Conservation (phyloP, 2,113 vertebrate genomes). For the Tretioscincus oriximinensis region DNA sequence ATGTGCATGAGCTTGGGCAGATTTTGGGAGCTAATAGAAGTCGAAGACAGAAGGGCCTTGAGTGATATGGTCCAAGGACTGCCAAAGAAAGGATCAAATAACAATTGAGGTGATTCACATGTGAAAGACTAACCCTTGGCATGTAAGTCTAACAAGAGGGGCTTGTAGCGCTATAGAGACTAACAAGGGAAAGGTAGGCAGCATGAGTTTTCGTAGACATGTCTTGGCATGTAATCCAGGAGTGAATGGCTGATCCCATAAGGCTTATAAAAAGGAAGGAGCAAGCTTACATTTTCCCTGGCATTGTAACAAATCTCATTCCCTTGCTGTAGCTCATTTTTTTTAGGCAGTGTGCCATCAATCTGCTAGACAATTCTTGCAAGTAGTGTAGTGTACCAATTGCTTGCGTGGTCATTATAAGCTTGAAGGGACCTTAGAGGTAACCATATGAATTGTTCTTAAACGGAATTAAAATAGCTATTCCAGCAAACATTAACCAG, state of each 20-base stretch:
- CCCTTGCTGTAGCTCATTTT: conserved; percentile 37
- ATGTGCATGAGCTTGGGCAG: too few species aligned
- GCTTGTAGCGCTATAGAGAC: too few species aligned
- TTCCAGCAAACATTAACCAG: neutral
- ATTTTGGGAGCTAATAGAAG: too few species aligned
- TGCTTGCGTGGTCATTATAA: rapidly evolving
- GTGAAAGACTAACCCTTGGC: conserved; percentile 57
- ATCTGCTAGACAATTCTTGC: conserved; percentile 32
- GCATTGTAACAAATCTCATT: conserved; percentile 50
- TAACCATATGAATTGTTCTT: neutral
- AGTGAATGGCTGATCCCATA: conserved; percentile 12
- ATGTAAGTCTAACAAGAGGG: neutral
- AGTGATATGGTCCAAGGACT: too few species aligned
- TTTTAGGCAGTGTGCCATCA: conserved; percentile 33
- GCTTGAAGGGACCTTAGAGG: conserved; percentile 7
- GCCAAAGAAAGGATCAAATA: too few species aligned
- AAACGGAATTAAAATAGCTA: neutral
- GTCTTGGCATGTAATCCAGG: conserved; percentile 38
- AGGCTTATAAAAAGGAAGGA: conserved; percentile 15
- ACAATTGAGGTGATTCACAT: conserved; percentile 42
- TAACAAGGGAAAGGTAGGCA: too few species aligned
- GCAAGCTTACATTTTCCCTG: conserved; percentile 44
- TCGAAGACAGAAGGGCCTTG: too few species aligned
- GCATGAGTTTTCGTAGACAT: too few species aligned
- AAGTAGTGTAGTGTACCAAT: rapidly evolving